These are phyloP conservation scores for Agrochola lota DNA, from an alignment of 2,888 invertebrate species.

Conservation along the genomic window DNA sequence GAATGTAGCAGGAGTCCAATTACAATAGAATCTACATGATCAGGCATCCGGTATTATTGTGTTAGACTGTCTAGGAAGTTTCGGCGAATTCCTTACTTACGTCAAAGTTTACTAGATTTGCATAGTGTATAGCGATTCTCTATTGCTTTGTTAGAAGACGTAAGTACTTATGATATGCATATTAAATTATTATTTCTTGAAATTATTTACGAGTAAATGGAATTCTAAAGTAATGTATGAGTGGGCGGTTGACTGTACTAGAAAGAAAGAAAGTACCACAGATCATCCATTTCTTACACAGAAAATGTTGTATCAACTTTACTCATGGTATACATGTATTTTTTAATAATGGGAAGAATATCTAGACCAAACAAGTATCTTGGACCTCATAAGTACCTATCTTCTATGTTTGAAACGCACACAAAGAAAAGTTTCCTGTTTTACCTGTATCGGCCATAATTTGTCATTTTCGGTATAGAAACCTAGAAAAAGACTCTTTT, in stretches of 20 bases:
- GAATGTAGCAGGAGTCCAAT: not conserved
- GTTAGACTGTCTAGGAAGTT: conserved; percentile 33
- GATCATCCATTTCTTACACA: not conserved
- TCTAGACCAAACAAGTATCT: not conserved
- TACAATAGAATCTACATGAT: conserved; percentile 25
- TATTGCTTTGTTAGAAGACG: conserved; percentile 17
- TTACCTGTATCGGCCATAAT: conserved; percentile 12
- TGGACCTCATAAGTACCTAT: not conserved
- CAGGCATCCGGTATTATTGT: conserved; percentile 14
- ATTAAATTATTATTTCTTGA: conserved; percentile 4
- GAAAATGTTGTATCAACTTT: not conserved
- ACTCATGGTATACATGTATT: not conserved
- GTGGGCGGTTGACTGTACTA: not conserved
- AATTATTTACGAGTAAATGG: not conserved
- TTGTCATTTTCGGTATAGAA: conserved; percentile 34
- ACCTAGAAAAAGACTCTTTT: conserved; percentile 9
- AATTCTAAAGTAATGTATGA: not conserved
- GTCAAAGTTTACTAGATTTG: conserved; percentile 38
- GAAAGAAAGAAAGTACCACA: not conserved
- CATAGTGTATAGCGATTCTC: conserved; percentile 27
- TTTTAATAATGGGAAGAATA: not conserved
- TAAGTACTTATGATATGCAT: not conserved
- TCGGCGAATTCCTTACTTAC: conserved; percentile 24
- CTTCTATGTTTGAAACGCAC: not conserved
- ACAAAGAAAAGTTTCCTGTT: not conserved